Base-by-base conservation (phyloP, 2,797 vertebrate species). In the Heterohyrax brucei region DNA sequence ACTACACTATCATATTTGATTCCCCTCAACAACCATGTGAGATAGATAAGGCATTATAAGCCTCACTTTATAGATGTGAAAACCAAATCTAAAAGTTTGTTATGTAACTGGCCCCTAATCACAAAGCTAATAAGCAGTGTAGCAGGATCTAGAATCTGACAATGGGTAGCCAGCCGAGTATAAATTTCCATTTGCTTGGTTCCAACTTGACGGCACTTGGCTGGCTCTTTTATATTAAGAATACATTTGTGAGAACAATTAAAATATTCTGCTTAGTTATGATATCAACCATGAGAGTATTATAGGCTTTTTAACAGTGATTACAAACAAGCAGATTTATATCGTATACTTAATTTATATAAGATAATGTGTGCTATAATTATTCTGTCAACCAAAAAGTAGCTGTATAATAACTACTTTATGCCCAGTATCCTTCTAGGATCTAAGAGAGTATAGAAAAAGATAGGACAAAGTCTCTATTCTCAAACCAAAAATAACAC, bases 61-160 rank as follows among this genome's bases (percentile, higher is more conserved):
- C 66, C 24, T 79, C n/a, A 88, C 8, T 80, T 73, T 89, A 44
- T 26, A 83, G 26, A 70, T 53, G 64, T 90, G 44, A 79, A 89
- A 86, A 73, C 24, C 70, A 87, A 68, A 89, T 89, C 76, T 79
- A 30, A 86, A 50, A 16, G 30, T 83, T 94, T 92, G 73, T 94
- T 92, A 78, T 19, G 10, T 87, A 75, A 83, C n/a, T 89, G 50
- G 28, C 19, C 18, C 18, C 53, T 56, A 56, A 56, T 56, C 53
- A 16, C 53, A 56, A 56, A 56, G 53, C 10, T 56, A 56, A 14
- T 95, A 79, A 87, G 59, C 24, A 84, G 48, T 46, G 64, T 33
- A 73, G 6, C 30, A 86, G 24, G 26, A 56, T 56, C 68, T 33
- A 72, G 24, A 92, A n/a, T 59, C 39, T 70, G 53, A 68, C 30